Base-by-base conservation (phyloP, 2,797 vertebrate genomes). In the Poeciliopsis presidionis region DNA sequence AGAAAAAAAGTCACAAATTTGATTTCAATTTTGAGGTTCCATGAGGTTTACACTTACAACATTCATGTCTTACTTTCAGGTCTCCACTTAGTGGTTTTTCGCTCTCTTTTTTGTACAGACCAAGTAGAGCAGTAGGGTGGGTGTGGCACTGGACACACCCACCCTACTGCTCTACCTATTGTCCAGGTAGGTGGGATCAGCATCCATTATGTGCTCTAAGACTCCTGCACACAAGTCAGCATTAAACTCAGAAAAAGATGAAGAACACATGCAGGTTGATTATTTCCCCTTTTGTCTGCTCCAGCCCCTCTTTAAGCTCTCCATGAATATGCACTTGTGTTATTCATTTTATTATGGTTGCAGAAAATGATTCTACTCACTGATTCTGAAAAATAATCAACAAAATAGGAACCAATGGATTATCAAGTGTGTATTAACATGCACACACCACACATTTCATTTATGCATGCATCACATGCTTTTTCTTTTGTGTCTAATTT, bases 81-180 rank as follows among this genome's bases (percentile, higher is more conserved):
- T 65, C 4, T 18, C 33, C 9, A 36, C 61, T 0, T 46, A 4
- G 36, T 22, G 9, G 28, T 79, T 86, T n/a, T 3, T 78, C 7
- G 71, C 45, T 22, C 39, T 49, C n/a, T 72, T 25, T 81, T 65
- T 84, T 49, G 55, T 25, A 63, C 81, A 76, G 65, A 72, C 65
- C 36, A 76, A 80, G 73, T 81, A 79, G 41, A 73, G 59, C 28
- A 74, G 51, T 72, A 75, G 79, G 65, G 65, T 93, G 78, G 89
- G 88, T 92, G 86, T 76, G 76, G n/a, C n/a, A n/a, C n/a, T n/a
- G n/a, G n/a, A n/a, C 91, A 90, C 90, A 83, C 90, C 91, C 83
- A 0, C 70, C 49, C 86, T 75, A 92, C 94, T 94, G 91, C 93
- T 51, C 81, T 78, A 72, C 33, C 82, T 72, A 81, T 86, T 81